Evolutionary conservation across 2,888 invertebrate species (phyloP).

Genomic region (Pristionchus japonicus): DNA sequence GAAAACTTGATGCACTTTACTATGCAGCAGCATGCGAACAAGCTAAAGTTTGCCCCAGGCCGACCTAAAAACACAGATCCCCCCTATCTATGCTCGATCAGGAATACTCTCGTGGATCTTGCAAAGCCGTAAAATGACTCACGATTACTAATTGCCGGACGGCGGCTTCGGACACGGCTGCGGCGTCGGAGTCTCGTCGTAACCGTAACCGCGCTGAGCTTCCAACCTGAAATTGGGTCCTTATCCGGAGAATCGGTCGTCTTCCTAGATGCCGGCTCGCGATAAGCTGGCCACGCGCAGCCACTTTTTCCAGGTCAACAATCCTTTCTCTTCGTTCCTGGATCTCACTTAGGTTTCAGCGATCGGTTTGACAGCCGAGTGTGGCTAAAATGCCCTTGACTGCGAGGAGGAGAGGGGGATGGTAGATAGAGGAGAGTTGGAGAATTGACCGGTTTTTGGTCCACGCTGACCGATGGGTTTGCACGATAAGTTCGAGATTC

Average conservation of each 20-base stretch:
- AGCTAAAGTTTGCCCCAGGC: not conserved
- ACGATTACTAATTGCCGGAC: slow-evolving; percentile 31
- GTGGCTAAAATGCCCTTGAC: slow-evolving; percentile 10
- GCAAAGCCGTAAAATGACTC: not conserved
- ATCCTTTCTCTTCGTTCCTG: not conserved
- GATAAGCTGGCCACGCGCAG: not conserved
- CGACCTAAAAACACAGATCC: slow-evolving; percentile 41
- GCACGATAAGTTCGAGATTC: slow-evolving; percentile 10
- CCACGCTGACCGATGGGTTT: not conserved
- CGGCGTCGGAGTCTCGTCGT: not conserved
- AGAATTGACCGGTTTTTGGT: slow-evolving; percentile 20
- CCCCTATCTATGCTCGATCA: not conserved
- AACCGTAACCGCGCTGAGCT: not conserved
- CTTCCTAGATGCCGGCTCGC: not conserved
- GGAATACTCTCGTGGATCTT: not conserved
- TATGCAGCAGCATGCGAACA: not conserved
- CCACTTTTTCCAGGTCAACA: slow-evolving; percentile 19
- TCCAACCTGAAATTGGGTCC: not conserved
- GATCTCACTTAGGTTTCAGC: not conserved
- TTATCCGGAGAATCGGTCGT: not conserved
- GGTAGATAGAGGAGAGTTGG: not conserved
- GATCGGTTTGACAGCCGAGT: not conserved
- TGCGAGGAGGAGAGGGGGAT: not conserved
- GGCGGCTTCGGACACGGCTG: not conserved
- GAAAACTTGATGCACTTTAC: not conserved